phyloP scores from a whole-genome alignment of 2,113 vertebrate genomes.

The Natator depressus region DNA sequence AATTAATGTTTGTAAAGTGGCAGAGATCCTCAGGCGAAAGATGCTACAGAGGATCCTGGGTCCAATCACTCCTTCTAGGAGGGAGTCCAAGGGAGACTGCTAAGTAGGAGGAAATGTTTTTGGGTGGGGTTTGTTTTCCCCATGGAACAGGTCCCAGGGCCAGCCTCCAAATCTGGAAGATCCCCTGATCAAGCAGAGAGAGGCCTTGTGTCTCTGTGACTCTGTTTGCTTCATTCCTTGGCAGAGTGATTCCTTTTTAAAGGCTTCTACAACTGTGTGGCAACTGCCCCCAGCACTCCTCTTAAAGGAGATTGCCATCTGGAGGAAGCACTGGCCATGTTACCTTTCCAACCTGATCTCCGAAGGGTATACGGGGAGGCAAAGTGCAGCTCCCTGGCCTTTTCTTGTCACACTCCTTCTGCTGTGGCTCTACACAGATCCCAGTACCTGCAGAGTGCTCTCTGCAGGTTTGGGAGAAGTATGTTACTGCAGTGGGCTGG shows the following conservation, averaged over 20 bases:
- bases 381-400: background rate
- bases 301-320: background rate
- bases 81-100: background rate
- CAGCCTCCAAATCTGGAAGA: background rate
- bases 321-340: background rate
- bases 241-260: background rate
- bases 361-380: background rate
- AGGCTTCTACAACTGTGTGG: background rate
- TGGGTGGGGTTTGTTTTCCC: rapidly evolving
- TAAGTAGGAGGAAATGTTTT: rapidly evolving
- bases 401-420: rapidly evolving
- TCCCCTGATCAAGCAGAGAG: background rate
- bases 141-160: background rate
- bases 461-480: background rate
- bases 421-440: rapidly evolving
- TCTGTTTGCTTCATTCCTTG: background rate
- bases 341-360: background rate
- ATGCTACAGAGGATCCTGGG: background rate
- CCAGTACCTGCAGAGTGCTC: background rate
- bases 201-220: background rate
- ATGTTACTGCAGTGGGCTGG: rapidly evolving
- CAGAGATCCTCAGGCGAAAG: background rate
- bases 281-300: background rate
- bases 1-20: background rate
- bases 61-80: background rate